phyloP scores from a whole-genome alignment of 2,888 invertebrate species.

The Scaptodrosophila latifasciaeformis region DNA sequence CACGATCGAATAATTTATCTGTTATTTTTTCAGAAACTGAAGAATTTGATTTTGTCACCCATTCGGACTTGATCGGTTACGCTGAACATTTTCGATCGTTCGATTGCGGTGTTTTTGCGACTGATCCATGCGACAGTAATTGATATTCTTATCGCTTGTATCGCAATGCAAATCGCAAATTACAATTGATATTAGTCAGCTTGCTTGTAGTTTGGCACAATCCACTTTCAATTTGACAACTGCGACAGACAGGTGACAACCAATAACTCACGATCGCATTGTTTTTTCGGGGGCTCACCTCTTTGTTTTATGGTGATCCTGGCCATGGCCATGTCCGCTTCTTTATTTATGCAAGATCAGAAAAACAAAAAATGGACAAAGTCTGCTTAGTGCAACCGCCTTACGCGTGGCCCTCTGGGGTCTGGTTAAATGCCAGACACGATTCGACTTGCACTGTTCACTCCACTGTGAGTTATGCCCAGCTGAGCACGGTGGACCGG shows the following conservation, averaged over 20 bases:
- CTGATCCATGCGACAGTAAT: conserved; percentile 68
- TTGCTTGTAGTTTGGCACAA: conserved; percentile 51
- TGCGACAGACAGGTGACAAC: conserved; percentile 75
- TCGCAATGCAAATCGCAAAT: conserved; percentile 70
- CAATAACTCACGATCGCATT: conserved; percentile 71
- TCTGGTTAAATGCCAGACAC: conserved; percentile 53
- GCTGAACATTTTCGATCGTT: no score
- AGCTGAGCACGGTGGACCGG: no score
- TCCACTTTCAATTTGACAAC: conserved; percentile 76
- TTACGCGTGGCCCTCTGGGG: conserved; percentile 15
- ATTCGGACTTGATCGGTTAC: no score
- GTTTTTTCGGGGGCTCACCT: no score
- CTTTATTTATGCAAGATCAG: conserved; percentile 51
- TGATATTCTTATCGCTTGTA: conserved; percentile 75
- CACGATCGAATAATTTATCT: no score
- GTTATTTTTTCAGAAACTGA: no score
- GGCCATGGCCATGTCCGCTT: conserved; percentile 64
- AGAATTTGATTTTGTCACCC: no score
- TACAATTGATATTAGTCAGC: conserved; percentile 66
- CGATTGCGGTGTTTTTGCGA: no score
- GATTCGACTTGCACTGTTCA: conserved; percentile 39
- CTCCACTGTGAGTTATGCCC: conserved; percentile 43
- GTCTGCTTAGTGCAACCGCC: conserved; percentile 10
- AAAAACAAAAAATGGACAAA: no score
- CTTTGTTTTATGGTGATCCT: no score